phyloP scores from a whole-genome alignment of 2,888 invertebrate species.

The Eurytoma californica region DNA sequence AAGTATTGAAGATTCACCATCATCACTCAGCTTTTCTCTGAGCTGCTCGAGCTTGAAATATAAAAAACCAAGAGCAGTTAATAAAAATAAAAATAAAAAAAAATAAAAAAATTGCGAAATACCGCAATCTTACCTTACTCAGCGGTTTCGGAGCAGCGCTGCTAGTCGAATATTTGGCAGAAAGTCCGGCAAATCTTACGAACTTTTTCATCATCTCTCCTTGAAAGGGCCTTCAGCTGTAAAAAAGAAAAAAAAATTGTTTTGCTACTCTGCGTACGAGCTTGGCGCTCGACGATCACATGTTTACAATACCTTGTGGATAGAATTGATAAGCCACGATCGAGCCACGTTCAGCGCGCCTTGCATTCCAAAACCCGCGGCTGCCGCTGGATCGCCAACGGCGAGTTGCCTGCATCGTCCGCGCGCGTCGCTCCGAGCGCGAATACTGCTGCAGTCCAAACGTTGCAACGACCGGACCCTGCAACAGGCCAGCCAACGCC shows the following conservation, averaged over 20 bases:
- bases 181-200: background rate
- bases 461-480: no score
- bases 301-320: background rate
- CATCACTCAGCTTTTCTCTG: conserved; percentile 61
- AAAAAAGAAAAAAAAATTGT: background rate
- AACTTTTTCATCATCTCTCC: conserved; percentile 38
- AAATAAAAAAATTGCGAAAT: background rate
- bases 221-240: background rate
- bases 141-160: conserved; percentile 18
- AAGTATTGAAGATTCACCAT: conserved; percentile 71
- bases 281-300: background rate
- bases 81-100: conserved; percentile 4
- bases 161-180: conserved; percentile 36
- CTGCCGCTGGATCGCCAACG: no score
- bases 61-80: conserved; percentile 5
- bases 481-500: no score
- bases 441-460: no score
- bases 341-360: no score
- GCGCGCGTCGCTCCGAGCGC: no score
- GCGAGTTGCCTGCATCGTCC: no score
- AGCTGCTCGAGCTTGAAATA: conserved; percentile 67
- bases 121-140: conserved; percentile 38
- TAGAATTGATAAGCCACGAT: no score
- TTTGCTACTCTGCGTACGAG: no score
- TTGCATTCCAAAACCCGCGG: no score